A percentile compares a stretch with the other conserved stretches of the same genome.
phyloP scores from a whole-genome alignment of 1,140 invertebrate genomes.

The Tribolium castaneum region DNA sequence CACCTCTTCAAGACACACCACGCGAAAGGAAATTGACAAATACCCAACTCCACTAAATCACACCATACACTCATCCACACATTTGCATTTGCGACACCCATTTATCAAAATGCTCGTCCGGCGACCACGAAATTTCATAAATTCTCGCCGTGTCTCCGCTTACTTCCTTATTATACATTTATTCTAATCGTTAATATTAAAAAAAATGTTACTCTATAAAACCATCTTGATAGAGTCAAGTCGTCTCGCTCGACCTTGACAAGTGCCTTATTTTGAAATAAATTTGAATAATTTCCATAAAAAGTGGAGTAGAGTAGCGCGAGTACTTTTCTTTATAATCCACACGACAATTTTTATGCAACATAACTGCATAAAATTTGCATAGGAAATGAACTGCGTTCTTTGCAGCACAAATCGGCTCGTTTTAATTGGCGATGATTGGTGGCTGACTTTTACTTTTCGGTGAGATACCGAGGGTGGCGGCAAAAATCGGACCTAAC shows the following conservation, averaged over 20 bases:
- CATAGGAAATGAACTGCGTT: slow-evolving; percentile 2
- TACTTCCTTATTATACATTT: slow-evolving; percentile 29
- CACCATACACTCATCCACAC: slow-evolving; percentile 9
- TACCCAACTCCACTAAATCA: slow-evolving; percentile 24
- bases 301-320: slow-evolving; percentile 27
- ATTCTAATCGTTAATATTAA: slow-evolving; percentile 6
- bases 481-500: not conserved
- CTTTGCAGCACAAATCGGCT: not conserved
- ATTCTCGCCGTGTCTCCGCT: slow-evolving; percentile 1
- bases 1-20: slow-evolving; percentile 18
- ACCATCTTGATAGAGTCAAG: slow-evolving; percentile 20
- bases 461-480: not conserved
- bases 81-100: not conserved
- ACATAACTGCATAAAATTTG: slow-evolving; percentile 30
- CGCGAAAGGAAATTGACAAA: slow-evolving; percentile 32
- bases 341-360: slow-evolving; percentile 32
- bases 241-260: slow-evolving; percentile 25
- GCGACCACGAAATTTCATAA: slow-evolving; percentile 8
- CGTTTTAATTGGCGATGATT: slow-evolving; percentile 22
- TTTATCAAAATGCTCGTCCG: slow-evolving; percentile 1
- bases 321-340: slow-evolving; percentile 10
- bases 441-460: slow-evolving; percentile 21
- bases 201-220: slow-evolving; percentile 28
- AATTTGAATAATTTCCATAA: slow-evolving; percentile 35
- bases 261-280: slow-evolving; percentile 19